Evolutionary conservation across 1,140 invertebrate species (phyloP), one percentile per base, ranked within the genome.

Genomic region (Melipona quadrifasciata): DNA sequence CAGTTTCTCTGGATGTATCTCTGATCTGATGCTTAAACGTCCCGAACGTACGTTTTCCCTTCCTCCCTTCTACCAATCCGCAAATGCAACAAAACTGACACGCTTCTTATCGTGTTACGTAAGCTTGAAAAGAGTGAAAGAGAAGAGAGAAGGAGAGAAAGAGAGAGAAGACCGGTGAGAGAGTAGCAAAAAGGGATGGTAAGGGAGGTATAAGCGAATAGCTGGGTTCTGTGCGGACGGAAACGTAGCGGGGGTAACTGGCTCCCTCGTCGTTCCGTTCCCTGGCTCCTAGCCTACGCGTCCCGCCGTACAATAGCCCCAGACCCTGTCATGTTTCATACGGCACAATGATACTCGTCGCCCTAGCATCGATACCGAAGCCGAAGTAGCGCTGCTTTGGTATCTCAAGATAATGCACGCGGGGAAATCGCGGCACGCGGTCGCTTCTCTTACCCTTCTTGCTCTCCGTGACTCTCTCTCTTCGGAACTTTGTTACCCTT

Each of bases 101-200:
- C 84, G 92, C 91, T 93, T 94, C 94, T 95, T 95, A 95, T 95
- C 94, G 91, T 93, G 92, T 94, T 94, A 94, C 91, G 90, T 89
- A 77, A 39, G 86, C 90, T 61, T 78, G 39, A 47, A 47, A 47
- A 47, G 39, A 47, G 39, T 10, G 39, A 47, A 47, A 8, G 87
- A 87, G 81, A 86, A 83, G 70, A 53, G 77, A 53, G 31, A 39
- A 1, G 21, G 31, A 10, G 31, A 73, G 31, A 82, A n/a, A 58
- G 47, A 64, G 61, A 61, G 31, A 34, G 55, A 24, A n/a, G n/a
- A n/a, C n/a, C 0, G 8, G 39, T 8, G 39, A 39, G 39, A 39
- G 5, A 39, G 8, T 6, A 47, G 39, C 6, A 57, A 31, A 47
- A 24, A 16, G 27, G 53, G 67, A 31, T 24, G 24, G 67, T 17